Base-by-base conservation (phyloP, 1,140 invertebrate species). In the Kradibia gibbosae region DNA sequence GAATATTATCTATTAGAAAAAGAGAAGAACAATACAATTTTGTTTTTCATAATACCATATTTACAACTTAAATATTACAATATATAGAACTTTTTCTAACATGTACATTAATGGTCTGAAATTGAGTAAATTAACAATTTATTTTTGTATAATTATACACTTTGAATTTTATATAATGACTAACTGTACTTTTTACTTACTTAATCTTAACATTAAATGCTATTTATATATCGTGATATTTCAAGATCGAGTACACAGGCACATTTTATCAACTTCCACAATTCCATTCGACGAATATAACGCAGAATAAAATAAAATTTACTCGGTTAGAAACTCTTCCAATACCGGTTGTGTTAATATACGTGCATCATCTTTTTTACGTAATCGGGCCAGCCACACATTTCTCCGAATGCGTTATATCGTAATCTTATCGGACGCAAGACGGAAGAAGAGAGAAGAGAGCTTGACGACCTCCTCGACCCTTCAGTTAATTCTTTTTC, bases 381-480 rank as follows among this genome's bases (percentile, higher is more conserved):
- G 74, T 77, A 77, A 77, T 77, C 31, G 39, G n/a, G 42, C 28
- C 55, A 22, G 55, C 34, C 36, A 60, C 36, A 76, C 36, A 76
- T 76, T 25, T 11, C 22, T 73, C 22, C 55, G 7, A 70, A 45
- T 70, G 36, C 36, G 36, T 22, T 62, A 57, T 42, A 75, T 75
- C 53, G 22, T 75, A 73, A 74, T 74, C 72, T 74, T 74, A 74
- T 74, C 72, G 50, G 31, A 11, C 20, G 45, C 42, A 34, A 53
- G 72, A 55, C 31, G 15, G 48, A 73, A 74, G 45, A 22, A 22
- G 73, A 39, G 53, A 57, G 72, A 74, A 22, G n/a, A 45, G 39
- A 53, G 71, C 71, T 20, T 36, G 73, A 75, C 55, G 55, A 75
- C 73, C 73, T 75, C 73, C 31, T 25, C 73, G 73, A 75, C 73